These are phyloP conservation scores for Festucalex cinctus DNA, from an alignment of 2,113 vertebrate species.

Conservation along the genomic window DNA sequence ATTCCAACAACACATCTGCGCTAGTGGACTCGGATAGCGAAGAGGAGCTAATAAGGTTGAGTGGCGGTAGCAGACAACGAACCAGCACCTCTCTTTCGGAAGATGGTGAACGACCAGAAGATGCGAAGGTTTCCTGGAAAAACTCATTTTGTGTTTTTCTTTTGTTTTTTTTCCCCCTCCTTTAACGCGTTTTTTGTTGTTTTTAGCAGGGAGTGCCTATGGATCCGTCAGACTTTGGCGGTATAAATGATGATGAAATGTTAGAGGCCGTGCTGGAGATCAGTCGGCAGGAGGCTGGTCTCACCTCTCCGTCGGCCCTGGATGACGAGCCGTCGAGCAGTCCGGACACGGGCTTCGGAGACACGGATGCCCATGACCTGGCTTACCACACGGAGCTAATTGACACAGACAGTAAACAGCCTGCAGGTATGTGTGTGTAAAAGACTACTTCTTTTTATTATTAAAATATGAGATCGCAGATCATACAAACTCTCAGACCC, in stretches of 20 bases:
- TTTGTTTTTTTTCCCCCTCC: background rate
- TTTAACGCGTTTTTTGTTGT: background rate
- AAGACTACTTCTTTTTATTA: background rate
- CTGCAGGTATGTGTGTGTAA: conserved; percentile 60
- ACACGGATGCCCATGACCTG: conserved; percentile 83
- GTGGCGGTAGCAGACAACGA: conserved; percentile 74
- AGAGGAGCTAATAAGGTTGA: conserved; percentile 79
- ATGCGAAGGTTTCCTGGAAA: conserved; percentile 32
- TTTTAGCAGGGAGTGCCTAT: conserved; percentile 37
- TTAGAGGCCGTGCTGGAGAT: conserved; percentile 89
- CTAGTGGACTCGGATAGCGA: conserved; percentile 89
- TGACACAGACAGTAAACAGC: conserved; percentile 78
- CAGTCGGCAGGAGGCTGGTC: conserved; percentile 77
- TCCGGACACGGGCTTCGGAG: conserved; percentile 93
- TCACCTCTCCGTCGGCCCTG: conserved; percentile 59
- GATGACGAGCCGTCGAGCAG: conserved; percentile 87
- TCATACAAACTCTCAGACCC: too few species aligned
- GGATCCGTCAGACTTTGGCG: conserved; percentile 73
- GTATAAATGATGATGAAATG: conserved; percentile 90
- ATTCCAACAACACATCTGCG: conserved; percentile 61
- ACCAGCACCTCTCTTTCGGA: conserved; percentile 71
- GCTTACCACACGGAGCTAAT: conserved; percentile 78
- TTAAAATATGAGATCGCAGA: too few species aligned
- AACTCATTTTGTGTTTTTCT: background rate
- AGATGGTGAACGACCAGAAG: conserved; percentile 68